Conservation (phyloP, 2,797 vertebrate species). For the Coregonus ussuriensis region DNA sequence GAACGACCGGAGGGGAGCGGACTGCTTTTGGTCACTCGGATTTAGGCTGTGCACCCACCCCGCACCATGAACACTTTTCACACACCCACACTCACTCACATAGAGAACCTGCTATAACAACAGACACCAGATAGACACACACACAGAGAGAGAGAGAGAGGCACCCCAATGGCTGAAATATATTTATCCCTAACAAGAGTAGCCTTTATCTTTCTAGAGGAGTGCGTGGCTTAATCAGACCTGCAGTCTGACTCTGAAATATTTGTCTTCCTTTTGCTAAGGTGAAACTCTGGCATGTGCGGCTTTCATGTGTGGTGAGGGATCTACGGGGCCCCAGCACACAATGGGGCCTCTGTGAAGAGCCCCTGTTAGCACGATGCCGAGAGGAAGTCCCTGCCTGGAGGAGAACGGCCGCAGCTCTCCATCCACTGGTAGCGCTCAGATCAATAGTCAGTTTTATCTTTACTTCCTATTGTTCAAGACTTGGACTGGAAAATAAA, state of each 20-base stretch:
- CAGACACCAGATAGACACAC: neutral
- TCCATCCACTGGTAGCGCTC: slow-evolving; percentile 20
- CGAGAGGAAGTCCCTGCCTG: slow-evolving; percentile 72
- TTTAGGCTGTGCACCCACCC: slow-evolving; percentile 61
- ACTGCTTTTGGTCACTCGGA: slow-evolving; percentile 75
- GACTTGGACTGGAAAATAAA: neutral
- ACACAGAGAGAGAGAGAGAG: slow-evolving; percentile 22
- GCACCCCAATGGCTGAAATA: slow-evolving; percentile 47
- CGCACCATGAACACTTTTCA: slow-evolving; percentile 34
- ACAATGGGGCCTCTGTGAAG: slow-evolving; percentile 81
- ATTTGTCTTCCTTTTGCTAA: slow-evolving; percentile 76
- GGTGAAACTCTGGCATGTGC: slow-evolving; percentile 60
- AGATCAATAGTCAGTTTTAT: neutral
- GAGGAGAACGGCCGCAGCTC: slow-evolving; percentile 67
- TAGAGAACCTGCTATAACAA: too few relatives aligned
- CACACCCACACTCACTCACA: neutral
- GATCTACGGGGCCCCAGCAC: slow-evolving; percentile 62
- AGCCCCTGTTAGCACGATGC: slow-evolving; percentile 70
- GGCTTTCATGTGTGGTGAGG: slow-evolving; percentile 71
- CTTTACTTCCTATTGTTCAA: neutral
- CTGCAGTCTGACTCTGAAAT: slow-evolving; percentile 50
- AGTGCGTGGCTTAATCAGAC: slow-evolving; percentile 65
- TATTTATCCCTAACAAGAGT: slow-evolving; percentile 62
- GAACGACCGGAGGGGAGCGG: slow-evolving; percentile 69
- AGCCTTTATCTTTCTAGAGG: slow-evolving; percentile 63